Conservation (phyloP, 1,140 invertebrate species). For the Neodiprion pinetum region DNA sequence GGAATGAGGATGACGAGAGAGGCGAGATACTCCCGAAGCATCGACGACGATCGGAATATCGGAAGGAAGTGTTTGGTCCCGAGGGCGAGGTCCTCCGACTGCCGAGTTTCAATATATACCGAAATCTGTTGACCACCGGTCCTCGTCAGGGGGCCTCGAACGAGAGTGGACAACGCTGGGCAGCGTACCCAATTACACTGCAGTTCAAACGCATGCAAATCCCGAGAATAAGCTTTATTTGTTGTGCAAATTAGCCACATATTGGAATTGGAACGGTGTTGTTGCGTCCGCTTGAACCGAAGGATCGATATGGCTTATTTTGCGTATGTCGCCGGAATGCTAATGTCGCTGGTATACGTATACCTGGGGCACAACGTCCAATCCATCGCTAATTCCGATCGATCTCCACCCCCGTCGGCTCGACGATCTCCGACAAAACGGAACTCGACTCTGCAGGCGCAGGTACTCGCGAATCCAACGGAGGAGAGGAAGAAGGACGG, state of each 20-base stretch:
- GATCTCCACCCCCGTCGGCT: not conserved
- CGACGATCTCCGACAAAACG: too few species aligned
- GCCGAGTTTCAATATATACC: constrained; percentile 1
- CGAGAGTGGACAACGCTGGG: constrained; percentile 35
- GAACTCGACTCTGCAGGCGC: not conserved
- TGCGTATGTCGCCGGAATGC: not conserved
- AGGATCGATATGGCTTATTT: not conserved
- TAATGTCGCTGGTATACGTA: not conserved
- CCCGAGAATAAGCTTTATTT: constrained; percentile 63
- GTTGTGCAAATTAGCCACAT: constrained; percentile 64
- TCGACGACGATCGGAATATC: not conserved
- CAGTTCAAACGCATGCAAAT: constrained; percentile 65
- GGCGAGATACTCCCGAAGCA: not conserved
- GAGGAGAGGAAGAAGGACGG: not conserved
- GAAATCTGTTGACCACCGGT: not conserved
- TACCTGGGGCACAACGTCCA: not conserved
- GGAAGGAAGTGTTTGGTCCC: not conserved
- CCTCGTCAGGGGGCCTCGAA: not conserved
- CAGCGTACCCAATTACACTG: constrained; percentile 60
- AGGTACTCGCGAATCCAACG: not conserved
- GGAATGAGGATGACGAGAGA: not conserved
- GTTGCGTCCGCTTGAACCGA: constrained; percentile 30
- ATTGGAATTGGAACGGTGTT: constrained; percentile 56
- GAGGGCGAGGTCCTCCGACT: not conserved
- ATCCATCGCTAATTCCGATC: not conserved